These are phyloP conservation scores for Sinhomidia bicolor DNA, from an alignment of 2,888 invertebrate species.

Conservation along the genomic window DNA sequence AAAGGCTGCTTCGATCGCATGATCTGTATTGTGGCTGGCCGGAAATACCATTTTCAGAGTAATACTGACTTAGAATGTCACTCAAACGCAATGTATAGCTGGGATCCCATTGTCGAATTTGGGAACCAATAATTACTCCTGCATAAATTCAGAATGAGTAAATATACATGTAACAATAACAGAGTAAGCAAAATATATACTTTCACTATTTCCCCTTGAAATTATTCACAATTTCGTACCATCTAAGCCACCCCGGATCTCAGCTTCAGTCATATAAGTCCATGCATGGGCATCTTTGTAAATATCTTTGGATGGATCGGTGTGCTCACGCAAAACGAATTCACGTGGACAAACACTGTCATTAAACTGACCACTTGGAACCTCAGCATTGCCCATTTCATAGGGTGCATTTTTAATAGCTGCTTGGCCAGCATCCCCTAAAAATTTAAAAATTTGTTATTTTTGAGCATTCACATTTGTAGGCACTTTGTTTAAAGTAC, in stretches of 20 bases:
- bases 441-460: not conserved
- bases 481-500: not conserved
- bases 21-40: constrained; percentile 70
- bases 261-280: constrained; percentile 78
- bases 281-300: constrained; percentile 67
- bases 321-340: constrained; percentile 68
- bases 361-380: constrained; percentile 76
- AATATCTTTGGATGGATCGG: constrained; percentile 66
- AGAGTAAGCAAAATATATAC: not conserved
- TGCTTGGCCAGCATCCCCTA: constrained; percentile 79
- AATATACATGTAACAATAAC: not conserved
- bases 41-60: constrained; percentile 77
- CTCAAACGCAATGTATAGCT: constrained; percentile 67
- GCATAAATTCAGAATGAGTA: no score
- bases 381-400: not conserved
- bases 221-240: no score
- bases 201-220: no score
- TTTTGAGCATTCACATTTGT: no score
- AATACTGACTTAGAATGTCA: constrained; percentile 76
- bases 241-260: constrained; percentile 78
- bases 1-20: constrained; percentile 72
- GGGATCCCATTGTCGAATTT: constrained; percentile 72
- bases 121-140: no score
- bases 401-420: constrained; percentile 74
- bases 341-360: constrained; percentile 78